Evolutionary conservation across 2,797 vertebrate species (phyloP).

Genomic region (Microctenopoma steveboyesi): DNA sequence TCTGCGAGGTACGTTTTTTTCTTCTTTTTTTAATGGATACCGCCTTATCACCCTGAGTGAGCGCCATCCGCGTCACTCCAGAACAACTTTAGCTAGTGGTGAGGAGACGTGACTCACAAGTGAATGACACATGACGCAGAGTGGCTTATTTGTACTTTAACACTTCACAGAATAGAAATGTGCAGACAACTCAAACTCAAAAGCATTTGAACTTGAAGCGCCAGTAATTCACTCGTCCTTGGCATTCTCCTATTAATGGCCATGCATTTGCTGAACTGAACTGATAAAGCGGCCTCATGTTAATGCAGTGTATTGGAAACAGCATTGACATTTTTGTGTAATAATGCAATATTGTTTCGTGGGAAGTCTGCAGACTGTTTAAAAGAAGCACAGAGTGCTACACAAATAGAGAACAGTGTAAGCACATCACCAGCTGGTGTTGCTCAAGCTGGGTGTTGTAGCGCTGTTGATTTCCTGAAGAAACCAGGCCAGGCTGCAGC

Average conservation of each 20-base stretch:
- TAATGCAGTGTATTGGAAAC: neutral
- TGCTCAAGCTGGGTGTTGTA: neutral
- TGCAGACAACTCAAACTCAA: neutral
- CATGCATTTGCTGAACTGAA: neutral
- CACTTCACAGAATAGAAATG: neutral
- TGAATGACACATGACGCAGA: conserved; percentile 15
- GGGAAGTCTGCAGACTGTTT: neutral
- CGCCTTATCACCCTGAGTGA: conserved; percentile 69
- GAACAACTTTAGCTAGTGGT: conserved; percentile 54
- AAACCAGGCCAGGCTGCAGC: neutral
- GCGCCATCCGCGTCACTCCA: conserved; percentile 64
- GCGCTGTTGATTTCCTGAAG: neutral
- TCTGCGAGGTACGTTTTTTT: conserved; percentile 56
- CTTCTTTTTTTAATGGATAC: conserved; percentile 66
- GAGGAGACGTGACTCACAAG: conserved; percentile 43
- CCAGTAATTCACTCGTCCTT: neutral
- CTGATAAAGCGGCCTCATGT: too few species aligned
- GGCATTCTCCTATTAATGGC: neutral
- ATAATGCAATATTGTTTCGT: neutral
- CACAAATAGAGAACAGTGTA: neutral
- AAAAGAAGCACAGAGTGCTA: neutral
- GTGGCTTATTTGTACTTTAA: neutral
- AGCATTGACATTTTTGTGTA: neutral
- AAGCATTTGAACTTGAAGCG: neutral
- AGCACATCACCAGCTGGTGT: neutral